phyloP scores from a whole-genome alignment of 2,888 invertebrate genomes.

The Hypolimnas misippus region DNA sequence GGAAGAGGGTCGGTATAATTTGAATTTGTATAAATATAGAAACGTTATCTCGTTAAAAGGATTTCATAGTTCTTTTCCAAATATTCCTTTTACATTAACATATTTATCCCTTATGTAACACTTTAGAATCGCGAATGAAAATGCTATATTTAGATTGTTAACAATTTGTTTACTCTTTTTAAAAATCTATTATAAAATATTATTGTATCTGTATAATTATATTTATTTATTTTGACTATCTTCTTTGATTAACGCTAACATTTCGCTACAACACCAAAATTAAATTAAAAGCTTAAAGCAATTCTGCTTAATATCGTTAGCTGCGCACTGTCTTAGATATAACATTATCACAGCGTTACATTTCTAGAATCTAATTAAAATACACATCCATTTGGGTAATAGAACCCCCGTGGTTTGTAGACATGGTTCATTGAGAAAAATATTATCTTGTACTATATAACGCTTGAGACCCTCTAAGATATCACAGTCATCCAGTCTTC shows the following conservation, averaged over 20 bases:
- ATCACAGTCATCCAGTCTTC: constrained; percentile 52
- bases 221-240: too few relatives aligned
- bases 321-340: background rate
- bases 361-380: constrained; percentile 23
- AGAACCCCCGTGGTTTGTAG: constrained; percentile 57
- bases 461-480: constrained; percentile 39
- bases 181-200: too few relatives aligned
- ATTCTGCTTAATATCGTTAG: background rate
- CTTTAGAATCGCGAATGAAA: too few relatives aligned
- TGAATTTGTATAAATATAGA: too few relatives aligned
- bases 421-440: constrained; percentile 59
- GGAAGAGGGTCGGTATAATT: too few relatives aligned
- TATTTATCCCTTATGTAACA: too few relatives aligned
- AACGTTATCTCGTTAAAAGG: too few relatives aligned
- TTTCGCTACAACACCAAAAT: background rate
- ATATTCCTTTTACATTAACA: too few relatives aligned
- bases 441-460: constrained; percentile 62
- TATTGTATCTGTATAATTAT: too few relatives aligned
- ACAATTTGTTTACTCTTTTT: too few relatives aligned
- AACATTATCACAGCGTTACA: background rate
- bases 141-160: too few relatives aligned
- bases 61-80: too few relatives aligned
- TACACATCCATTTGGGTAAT: constrained; percentile 53
- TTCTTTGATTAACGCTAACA: background rate
- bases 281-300: background rate